Base-by-base conservation (phyloP, 2,113 vertebrate species). In the Hippocampus mohnikei region DNA sequence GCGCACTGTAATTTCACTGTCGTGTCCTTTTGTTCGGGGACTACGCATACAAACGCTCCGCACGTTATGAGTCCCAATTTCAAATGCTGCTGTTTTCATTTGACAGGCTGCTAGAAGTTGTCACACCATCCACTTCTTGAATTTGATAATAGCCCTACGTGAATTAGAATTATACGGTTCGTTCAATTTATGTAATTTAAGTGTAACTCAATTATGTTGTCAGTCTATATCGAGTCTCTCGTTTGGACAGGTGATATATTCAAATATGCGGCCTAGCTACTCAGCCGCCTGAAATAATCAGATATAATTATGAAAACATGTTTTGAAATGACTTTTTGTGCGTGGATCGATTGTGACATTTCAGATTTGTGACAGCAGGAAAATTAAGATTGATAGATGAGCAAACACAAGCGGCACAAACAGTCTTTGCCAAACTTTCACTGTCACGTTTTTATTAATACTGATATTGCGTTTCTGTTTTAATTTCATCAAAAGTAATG, bases 341-440 rank as follows among this genome's bases (percentile, higher is more conserved):
- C 84, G 75, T 66, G 69, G 75, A 77, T 66, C 50, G 79, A 84
- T 80, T 53, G 62, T 48, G 55, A 33, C 71, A 73, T 79, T 71
- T 78, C 69, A 58, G 41, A 53, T 62, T 46, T 65, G 33, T 89
- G 82, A 86, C 78, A 86, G 79, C 50, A 58, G 66, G 66, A 61
- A 80, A 84, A 89, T 87, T 79, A 84, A 82, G 72, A 85, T 77
- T 78, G 78, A 86, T 23, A 41, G 76, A 85, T 81, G 78, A 80
- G 33, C 33, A 37, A 37, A 37, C 33, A 37, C 33, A 81, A 80
- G 74, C 77, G 11, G 74, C 77, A 16, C 25, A 33, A 63, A 72
- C 68, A 59, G 75, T 71, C 69, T 46, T 21, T 71, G 62, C 63
- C 58, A 76, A 78, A 85, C 66, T 84, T 83, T 73, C 21, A 37